These are phyloP conservation scores for Heliconius nattereri DNA, from an alignment of 1,140 invertebrate species.

Conservation along the genomic window DNA sequence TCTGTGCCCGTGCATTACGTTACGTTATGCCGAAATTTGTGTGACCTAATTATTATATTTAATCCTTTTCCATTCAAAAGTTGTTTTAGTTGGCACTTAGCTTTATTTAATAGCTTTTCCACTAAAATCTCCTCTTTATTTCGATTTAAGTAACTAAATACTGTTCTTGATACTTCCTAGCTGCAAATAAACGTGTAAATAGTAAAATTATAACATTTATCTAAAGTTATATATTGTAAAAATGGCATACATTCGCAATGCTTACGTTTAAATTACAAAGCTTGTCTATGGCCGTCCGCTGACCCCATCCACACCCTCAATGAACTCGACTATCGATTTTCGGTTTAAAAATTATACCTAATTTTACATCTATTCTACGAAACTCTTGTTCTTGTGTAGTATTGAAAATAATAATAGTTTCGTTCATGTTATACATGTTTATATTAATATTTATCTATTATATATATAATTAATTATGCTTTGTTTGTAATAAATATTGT, in stretches of 20 bases:
- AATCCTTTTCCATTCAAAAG: background rate
- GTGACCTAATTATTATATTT: constrained; percentile 15
- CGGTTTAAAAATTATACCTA: constrained; percentile 11
- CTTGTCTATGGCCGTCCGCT: constrained; percentile 15
- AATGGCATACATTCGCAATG: constrained; percentile 10
- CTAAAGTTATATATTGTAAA: background rate
- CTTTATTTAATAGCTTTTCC: background rate
- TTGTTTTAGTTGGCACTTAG: background rate
- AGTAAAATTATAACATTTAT: background rate
- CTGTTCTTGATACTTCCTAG: background rate
- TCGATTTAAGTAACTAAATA: background rate
- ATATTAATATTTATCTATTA: too few species aligned
- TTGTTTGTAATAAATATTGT: too few species aligned
- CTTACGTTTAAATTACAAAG: background rate
- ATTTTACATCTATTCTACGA: background rate
- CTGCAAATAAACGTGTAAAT: background rate
- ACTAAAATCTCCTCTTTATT: background rate
- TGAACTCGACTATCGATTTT: constrained; percentile 13
- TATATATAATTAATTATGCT: too few species aligned
- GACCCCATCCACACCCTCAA: constrained; percentile 22
- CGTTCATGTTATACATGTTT: too few species aligned
- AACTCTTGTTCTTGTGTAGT: background rate
- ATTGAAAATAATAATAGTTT: too few species aligned
- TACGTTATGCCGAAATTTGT: constrained; percentile 12
- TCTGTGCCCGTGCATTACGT: constrained; percentile 34